A percentile compares a stretch with the other conserved stretches of the same genome.
Conservation (phyloP, 2,797 vertebrate genomes). For the Sternotherus odoratus region DNA sequence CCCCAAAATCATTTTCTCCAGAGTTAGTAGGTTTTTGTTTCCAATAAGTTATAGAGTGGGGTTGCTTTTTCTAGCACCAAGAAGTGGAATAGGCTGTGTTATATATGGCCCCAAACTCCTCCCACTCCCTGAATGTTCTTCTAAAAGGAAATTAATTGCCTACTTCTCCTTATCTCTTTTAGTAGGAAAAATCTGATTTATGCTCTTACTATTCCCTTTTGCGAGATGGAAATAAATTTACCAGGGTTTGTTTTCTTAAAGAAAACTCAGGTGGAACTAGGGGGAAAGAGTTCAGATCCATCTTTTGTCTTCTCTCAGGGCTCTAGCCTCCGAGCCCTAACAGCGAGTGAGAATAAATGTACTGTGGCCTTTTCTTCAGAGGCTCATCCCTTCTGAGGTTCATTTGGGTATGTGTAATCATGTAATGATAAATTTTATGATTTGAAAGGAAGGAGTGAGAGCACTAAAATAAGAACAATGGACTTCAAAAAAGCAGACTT, state of each 20-base stretch:
- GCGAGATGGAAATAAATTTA: fast-evolving
- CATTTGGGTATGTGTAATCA: too few relatives aligned
- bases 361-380: neutral
- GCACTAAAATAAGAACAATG: too few relatives aligned
- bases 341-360: neutral
- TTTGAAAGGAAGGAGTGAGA: too few relatives aligned
- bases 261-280: neutral
- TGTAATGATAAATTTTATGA: too few relatives aligned
- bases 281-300: neutral
- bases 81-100: neutral
- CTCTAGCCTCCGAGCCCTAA: neutral
- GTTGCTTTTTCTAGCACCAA: neutral
- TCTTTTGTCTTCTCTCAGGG: too few relatives aligned
- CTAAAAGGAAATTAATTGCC: neutral
- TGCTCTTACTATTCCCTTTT: neutral
- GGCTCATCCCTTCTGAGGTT: neutral
- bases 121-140: neutral
- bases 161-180: fast-evolving
- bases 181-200: neutral
- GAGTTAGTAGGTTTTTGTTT: neutral
- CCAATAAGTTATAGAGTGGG: neutral
- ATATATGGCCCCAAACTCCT: fast-evolving
- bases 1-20: neutral
- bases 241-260: neutral
- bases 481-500: too few relatives aligned